Evolutionary conservation across 64 coral and sea anemone genomes (phyloP).

Genomic region (Trachythela sp.): DNA sequence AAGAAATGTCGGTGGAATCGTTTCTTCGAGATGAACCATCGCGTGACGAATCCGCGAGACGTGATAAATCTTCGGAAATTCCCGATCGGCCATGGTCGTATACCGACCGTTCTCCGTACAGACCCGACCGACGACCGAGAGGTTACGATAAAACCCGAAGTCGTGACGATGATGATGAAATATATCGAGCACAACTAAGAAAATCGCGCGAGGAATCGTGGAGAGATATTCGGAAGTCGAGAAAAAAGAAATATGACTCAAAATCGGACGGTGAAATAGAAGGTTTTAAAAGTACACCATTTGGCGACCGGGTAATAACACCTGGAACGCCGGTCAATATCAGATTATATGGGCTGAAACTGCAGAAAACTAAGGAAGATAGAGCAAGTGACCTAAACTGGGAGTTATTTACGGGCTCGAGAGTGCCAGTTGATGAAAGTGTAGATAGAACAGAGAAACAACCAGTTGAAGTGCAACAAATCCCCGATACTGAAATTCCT

Average conservation of each 20-base stretch:
- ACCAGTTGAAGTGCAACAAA: neutral
- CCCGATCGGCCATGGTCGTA: neutral
- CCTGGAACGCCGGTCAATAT: slow-evolving; percentile 7
- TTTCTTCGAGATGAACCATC: neutral
- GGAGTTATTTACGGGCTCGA: neutral
- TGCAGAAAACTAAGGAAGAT: neutral
- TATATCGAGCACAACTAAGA: neutral
- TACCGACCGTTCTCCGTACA: neutral
- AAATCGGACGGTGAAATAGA: slow-evolving; percentile 15
- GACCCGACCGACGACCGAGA: neutral
- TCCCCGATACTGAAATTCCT: neutral
- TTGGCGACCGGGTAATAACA: neutral
- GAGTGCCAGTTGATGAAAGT: neutral
- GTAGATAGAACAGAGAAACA: neutral
- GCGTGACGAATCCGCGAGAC: neutral
- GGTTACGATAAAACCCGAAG: neutral
- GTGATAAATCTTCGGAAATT: neutral
- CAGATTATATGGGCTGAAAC: neutral
- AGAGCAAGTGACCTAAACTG: neutral
- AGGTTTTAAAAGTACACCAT: neutral
- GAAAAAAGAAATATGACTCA: neutral
- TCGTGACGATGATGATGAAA: neutral
- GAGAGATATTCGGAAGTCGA: neutral
- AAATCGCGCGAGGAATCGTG: neutral
- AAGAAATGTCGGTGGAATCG: neutral